A percentile compares a stretch with the other conserved stretches of the same genome.
Conservation (phyloP, 92 coral and sea anemone genomes). For the Palythoa heliodiscus region DNA sequence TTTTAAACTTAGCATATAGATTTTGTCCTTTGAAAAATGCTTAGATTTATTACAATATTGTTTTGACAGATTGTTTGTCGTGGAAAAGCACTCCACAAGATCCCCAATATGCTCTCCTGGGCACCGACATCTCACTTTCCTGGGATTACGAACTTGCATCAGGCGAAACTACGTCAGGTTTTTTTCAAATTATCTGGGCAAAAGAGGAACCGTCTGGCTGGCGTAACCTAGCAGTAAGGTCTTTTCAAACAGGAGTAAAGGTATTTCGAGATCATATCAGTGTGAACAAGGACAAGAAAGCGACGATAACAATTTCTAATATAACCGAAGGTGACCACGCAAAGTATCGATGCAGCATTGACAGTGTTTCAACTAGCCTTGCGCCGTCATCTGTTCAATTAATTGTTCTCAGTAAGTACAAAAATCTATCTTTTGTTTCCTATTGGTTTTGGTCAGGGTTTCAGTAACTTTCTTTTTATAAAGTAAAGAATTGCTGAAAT, state of each 20-base stretch:
- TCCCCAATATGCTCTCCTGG: conserved; percentile 40
- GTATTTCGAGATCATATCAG: conserved; percentile 44
- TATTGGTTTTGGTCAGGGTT: background rate
- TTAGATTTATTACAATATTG: background rate
- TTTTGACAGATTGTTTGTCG: conserved; percentile 45
- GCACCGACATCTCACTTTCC: conserved; percentile 46
- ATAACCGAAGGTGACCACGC: conserved; percentile 59
- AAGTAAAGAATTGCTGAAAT: too few species aligned
- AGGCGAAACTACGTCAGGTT: conserved; percentile 48
- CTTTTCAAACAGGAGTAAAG: conserved; percentile 46
- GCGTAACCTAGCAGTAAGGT: conserved; percentile 55
- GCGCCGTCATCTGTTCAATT: conserved; percentile 61
- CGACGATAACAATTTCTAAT: conserved; percentile 51
- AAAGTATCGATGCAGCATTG: conserved; percentile 64
- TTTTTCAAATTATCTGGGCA: conserved; percentile 62
- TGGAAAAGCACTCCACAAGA: conserved; percentile 52
- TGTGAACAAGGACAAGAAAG: conserved; percentile 42
- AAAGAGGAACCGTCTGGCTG: conserved; percentile 46
- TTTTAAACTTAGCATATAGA: background rate
- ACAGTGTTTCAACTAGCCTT: conserved; percentile 59
- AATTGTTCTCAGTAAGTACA: conserved; percentile 63
- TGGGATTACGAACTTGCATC: conserved; percentile 59
- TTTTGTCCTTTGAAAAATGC: background rate
- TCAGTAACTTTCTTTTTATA: background rate
- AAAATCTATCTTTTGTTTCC: background rate